phyloP scores from a whole-genome alignment of 1,140 invertebrate species.

The Drosophila gunungcola region DNA sequence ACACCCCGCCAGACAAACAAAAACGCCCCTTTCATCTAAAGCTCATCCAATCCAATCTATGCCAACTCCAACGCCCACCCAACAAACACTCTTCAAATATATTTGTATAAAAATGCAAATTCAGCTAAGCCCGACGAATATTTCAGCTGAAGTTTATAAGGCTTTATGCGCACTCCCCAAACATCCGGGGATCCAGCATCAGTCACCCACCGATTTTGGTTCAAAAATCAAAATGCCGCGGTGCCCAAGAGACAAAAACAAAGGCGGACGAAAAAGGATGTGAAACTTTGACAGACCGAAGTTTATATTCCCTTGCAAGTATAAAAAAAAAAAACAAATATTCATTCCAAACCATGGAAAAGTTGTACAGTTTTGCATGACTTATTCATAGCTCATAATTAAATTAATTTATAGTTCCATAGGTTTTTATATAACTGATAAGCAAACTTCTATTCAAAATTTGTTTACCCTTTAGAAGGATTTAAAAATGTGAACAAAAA shows the following conservation, averaged over 20 bases:
- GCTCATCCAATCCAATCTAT: conserved; percentile 52
- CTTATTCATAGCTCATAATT: too few relatives aligned
- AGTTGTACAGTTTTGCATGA: too few relatives aligned
- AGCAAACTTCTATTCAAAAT: neutral
- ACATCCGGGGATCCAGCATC: conserved; percentile 10
- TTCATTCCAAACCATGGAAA: too few relatives aligned
- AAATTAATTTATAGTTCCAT: too few relatives aligned
- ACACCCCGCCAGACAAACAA: conserved; percentile 58
- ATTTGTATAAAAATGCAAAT: conserved; percentile 83
- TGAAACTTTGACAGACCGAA: neutral
- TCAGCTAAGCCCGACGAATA: conserved; percentile 81
- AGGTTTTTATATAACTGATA: neutral
- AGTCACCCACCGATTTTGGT: conserved; percentile 59
- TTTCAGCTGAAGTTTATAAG: conserved; percentile 69
- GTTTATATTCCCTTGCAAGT: neutral
- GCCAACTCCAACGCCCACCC: conserved; percentile 4
- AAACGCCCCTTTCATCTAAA: conserved; percentile 24
- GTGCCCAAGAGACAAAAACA: conserved; percentile 47
- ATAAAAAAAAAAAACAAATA: too few relatives aligned
- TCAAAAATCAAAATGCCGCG: conserved; percentile 76
- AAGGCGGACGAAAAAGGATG: conserved; percentile 6
- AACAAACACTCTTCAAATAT: conserved; percentile 77
- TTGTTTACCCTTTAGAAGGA: neutral
- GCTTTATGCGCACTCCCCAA: conserved; percentile 53
- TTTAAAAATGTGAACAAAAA: conserved; percentile 1